Conservation (phyloP, 1,140 invertebrate species). For the Caenorhabditis latens region DNA sequence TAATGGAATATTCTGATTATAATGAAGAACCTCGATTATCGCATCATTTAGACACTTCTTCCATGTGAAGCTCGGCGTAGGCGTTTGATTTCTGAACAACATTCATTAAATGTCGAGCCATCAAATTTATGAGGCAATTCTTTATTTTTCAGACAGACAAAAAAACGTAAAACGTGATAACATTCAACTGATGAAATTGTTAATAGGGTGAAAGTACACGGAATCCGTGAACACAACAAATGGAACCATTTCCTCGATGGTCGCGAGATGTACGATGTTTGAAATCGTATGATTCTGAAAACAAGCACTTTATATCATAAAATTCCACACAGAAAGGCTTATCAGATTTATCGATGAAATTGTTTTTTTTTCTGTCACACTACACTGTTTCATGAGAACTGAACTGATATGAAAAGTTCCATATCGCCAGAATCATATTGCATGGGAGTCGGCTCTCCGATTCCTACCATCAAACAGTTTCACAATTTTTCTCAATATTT, state of each 20-base stretch:
- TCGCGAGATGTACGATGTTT: constrained; percentile 9
- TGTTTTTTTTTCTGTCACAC: not conserved
- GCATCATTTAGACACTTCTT: constrained; percentile 11
- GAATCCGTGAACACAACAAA: not conserved
- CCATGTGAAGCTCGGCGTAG: constrained; percentile 2
- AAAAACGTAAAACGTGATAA: not conserved
- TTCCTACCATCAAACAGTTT: too few species aligned
- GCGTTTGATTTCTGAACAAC: not conserved
- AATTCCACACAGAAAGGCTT: not conserved
- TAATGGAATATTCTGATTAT: constrained; percentile 35
- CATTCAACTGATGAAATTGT: not conserved
- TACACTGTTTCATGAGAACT: not conserved
- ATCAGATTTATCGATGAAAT: not conserved
- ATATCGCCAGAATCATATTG: too few species aligned
- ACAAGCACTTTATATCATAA: constrained; percentile 35
- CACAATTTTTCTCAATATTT: too few species aligned
- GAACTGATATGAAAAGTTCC: too few species aligned
- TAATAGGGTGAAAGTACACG: constrained; percentile 19
- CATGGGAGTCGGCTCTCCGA: not conserved
- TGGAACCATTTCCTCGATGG: constrained; percentile 3
- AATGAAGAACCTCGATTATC: constrained; percentile 39
- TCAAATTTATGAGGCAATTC: too few species aligned
- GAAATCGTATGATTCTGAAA: constrained; percentile 36
- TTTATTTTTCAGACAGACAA: not conserved
- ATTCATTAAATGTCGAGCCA: not conserved